Evolutionary conservation across 2,113 vertebrate genomes (phyloP).

Genomic region (Gallinago jamesoni): DNA sequence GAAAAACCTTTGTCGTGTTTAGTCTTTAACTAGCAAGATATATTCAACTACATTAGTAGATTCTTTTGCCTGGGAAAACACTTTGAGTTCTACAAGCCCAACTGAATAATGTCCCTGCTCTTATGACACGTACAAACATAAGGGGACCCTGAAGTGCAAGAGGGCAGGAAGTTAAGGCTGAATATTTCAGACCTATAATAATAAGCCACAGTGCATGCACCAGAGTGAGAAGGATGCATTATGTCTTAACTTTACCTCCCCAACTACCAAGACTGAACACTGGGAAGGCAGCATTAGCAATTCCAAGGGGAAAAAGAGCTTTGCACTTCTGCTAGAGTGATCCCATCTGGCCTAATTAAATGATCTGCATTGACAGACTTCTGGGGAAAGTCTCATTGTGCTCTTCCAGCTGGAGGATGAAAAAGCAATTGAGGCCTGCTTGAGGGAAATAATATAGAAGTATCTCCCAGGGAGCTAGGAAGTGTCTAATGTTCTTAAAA

Average conservation of each 20-base stretch:
- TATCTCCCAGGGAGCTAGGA: not conserved
- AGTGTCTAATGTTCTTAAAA: constrained; percentile 13
- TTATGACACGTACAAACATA: fast-evolving
- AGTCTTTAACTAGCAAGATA: not conserved
- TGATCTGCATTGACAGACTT: constrained; percentile 15
- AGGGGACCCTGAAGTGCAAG: not conserved
- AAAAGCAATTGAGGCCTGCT: not conserved
- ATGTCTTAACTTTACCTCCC: not conserved
- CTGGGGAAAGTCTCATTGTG: not conserved
- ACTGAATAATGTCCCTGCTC: not conserved
- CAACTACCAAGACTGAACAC: fast-evolving
- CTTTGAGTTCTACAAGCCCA: not conserved
- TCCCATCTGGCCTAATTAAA: constrained; percentile 42
- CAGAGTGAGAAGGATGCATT: not conserved
- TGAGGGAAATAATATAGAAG: constrained; percentile 2
- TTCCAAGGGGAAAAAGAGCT: not conserved
- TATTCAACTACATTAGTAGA: not conserved
- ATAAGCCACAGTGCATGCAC: not conserved
- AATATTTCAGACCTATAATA: not conserved
- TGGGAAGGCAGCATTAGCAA: not conserved
- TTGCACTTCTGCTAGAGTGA: not conserved
- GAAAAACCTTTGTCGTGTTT: not conserved
- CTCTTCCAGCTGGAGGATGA: constrained; percentile 26
- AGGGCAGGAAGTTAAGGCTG: not conserved
- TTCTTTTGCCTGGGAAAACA: not conserved